Percentiles rank a stretch among this genome's conserved stretches.
Evolutionary conservation across 1,140 invertebrate species (phyloP).

Genomic region (Rhizoglyphus robini): DNA sequence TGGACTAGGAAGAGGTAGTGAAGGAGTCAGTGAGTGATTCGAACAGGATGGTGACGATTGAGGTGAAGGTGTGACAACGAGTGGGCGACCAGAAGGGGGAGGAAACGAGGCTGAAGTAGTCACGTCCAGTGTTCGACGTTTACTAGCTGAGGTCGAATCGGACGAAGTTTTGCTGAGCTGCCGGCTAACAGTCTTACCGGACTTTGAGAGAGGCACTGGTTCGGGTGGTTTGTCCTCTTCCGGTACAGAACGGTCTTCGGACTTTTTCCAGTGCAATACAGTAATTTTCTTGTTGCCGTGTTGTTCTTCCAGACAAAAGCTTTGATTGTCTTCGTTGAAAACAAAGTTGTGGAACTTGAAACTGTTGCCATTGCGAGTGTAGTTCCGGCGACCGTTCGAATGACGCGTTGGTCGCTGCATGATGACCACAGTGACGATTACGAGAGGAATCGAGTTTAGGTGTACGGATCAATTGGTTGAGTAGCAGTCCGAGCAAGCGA

Average conservation of each 20-base stretch:
- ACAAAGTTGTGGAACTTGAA: conserved; percentile 24
- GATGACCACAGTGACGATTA: not conserved
- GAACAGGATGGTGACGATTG: not conserved
- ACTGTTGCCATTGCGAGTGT: conserved; percentile 8
- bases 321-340: conserved; percentile 16
- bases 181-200: not conserved
- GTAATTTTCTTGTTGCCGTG: conserved; percentile 30
- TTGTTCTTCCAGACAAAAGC: conserved; percentile 25
- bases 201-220: not conserved
- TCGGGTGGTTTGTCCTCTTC: not conserved
- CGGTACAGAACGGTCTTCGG: not conserved
- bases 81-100: not conserved
- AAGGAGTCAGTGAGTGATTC: too few species aligned
- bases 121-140: not conserved
- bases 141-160: not conserved
- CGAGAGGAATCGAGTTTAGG: too few species aligned
- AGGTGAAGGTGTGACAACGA: not conserved
- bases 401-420: not conserved
- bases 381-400: not conserved
- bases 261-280: conserved; percentile 25
- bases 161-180: conserved; percentile 1
- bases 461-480: too few species aligned
- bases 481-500: too few species aligned
- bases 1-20: too few species aligned
- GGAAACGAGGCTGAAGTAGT: not conserved